These are phyloP conservation scores for Siniperca knerii DNA, from an alignment of 2,113 vertebrate genomes.

Conservation along the genomic window DNA sequence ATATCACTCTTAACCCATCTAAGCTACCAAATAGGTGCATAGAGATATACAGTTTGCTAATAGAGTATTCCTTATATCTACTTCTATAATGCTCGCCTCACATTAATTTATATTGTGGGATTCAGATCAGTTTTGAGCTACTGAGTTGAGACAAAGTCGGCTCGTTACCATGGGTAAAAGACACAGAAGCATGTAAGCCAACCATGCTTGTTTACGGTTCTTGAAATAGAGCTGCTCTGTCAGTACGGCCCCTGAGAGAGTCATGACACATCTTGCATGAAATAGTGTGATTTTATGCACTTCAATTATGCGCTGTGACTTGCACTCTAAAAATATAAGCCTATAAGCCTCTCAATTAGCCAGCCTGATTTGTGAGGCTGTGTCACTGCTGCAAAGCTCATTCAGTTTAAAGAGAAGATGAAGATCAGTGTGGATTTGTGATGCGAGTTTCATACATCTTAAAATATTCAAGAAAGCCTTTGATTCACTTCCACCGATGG, in stretches of 20 bases:
- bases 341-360: slow-evolving; percentile 40
- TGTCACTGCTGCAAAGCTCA: not conserved
- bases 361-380: not conserved
- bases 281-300: slow-evolving; percentile 60
- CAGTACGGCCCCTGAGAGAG: slow-evolving; percentile 52
- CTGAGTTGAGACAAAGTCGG: slow-evolving; percentile 23
- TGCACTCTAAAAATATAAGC: slow-evolving; percentile 61
- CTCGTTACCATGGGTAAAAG: slow-evolving; percentile 49
- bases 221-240: slow-evolving; percentile 61
- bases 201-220: slow-evolving; percentile 26
- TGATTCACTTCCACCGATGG: not conserved
- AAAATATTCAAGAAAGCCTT: not conserved
- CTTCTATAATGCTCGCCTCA: not conserved
- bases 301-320: slow-evolving; percentile 53
- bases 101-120: not conserved
- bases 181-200: slow-evolving; percentile 10
- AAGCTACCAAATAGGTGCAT: not conserved
- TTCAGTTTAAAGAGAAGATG: slow-evolving; percentile 9
- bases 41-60: not conserved
- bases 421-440: not conserved
- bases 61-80: not conserved
- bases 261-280: slow-evolving; percentile 51
- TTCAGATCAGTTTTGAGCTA: slow-evolving; percentile 8
- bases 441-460: not conserved
- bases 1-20: not conserved